Percentiles rank a stretch among this genome's conserved stretches.
phyloP scores from a whole-genome alignment of 2,888 invertebrate species.

The Nemotelus nigrinus region DNA sequence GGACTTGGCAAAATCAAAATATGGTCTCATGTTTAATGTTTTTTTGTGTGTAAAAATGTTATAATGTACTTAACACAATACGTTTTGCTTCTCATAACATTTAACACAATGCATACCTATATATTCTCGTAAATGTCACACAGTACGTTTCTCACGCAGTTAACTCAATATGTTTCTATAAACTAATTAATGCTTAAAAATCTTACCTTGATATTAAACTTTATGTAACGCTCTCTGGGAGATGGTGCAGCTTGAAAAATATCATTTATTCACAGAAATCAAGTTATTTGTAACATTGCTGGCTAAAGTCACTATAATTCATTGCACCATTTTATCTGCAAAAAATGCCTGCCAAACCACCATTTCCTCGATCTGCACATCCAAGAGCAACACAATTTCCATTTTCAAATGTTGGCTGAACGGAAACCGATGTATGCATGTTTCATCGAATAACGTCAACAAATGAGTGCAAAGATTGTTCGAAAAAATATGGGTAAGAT shows the following conservation, averaged over 20 bases:
- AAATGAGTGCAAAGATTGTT: slow-evolving; percentile 67
- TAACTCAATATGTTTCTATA: too few species aligned
- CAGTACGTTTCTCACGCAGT: too few species aligned
- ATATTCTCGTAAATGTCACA: too few species aligned
- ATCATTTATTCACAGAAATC: slow-evolving; percentile 40
- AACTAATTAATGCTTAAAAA: too few species aligned
- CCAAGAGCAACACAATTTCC: slow-evolving; percentile 79
- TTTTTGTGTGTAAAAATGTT: too few species aligned
- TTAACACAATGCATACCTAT: too few species aligned
- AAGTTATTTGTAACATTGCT: slow-evolving; percentile 67
- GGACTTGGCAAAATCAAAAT: too few species aligned
- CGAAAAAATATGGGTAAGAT: background rate
- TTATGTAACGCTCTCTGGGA: background rate
- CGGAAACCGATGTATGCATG: slow-evolving; percentile 76
- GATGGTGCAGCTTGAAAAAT: background rate
- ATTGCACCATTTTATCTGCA: slow-evolving; percentile 75
- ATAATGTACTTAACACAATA: too few species aligned
- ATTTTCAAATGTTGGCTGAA: slow-evolving; percentile 73
- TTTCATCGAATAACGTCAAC: slow-evolving; percentile 74
- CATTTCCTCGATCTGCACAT: slow-evolving; percentile 81
- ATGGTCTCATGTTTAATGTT: too few species aligned
- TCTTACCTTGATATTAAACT: background rate
- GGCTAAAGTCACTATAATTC: slow-evolving; percentile 77
- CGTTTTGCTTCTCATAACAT: too few species aligned
- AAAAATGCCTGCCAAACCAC: slow-evolving; percentile 72